Base-by-base conservation (phyloP, 2,888 invertebrate species). In the Laothoe populi region DNA sequence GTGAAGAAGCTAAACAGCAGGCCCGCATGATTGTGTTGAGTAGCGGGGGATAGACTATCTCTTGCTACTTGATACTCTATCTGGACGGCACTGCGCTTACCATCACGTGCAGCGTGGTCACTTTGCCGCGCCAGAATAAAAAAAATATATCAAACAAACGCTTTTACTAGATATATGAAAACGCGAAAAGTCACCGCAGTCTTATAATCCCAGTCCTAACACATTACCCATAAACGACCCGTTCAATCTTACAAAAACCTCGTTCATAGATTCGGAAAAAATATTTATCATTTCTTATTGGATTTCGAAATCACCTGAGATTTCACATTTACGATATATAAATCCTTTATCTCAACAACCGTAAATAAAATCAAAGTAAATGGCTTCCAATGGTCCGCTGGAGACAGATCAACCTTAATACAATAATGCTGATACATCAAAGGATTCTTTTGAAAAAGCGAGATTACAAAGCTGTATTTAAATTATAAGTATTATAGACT, bases 241-340 rank as follows among this genome's bases (percentile, higher is more conserved):
- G 26, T 7, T 35, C 35, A 35, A 4, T 1, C 10, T 35, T 8
- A 35, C n/a, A n/a, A n/a, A n/a, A n/a, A n/a, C n/a, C n/a, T n/a
- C n/a, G 5, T 35, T 35, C 5, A 35, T 38, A 1, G 1, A 38
- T 38, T 13, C 13, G 13, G 13, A 13, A 8, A 35, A 53, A 53
- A 53, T 8, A 35, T 35, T 31, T 31, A 10, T 31, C 31, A 8
- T 19, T 19, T 21, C n/a, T 11, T 53, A 53, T 53, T 53, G 11
- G 19, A 53, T 35, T 53, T 16, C 35, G 10, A 35, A 53, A 11
- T 31, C 53, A 53, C 53, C 16, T 35, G 31, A 53, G 19, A 10
- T 53, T 19, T 35, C 53, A 53, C 19, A 53, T 53, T 31, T 53
- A 53, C 31, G 35, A 35, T 31, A 19, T 4, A 53, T 53, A 53